Conservation (phyloP, 2,113 vertebrate genomes). For the Alethe castanea region DNA sequence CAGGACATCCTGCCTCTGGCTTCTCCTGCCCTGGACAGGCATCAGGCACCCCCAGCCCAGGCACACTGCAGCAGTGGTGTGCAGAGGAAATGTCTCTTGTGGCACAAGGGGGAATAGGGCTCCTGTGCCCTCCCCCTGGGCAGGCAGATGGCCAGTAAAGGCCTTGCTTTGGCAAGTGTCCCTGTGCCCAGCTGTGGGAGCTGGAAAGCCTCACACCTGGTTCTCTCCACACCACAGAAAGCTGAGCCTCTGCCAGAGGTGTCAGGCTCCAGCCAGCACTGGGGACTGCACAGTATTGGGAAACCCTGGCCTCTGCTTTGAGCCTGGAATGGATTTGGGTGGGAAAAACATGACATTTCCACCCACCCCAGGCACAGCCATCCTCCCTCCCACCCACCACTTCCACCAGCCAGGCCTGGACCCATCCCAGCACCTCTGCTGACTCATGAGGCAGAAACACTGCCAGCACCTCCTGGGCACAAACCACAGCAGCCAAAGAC, state of each 20-base stretch:
- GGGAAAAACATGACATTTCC: not conserved
- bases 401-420: not conserved
- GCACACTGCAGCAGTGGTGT: not conserved
- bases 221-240: not conserved
- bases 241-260: not conserved
- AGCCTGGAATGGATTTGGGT: not conserved
- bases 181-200: not conserved
- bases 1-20: rapidly evolving
- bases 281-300: rapidly evolving
- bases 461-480: not conserved
- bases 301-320: not conserved
- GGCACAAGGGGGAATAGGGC: not conserved
- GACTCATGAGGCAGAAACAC: rapidly evolving
- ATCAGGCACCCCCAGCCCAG: not conserved
- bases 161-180: not conserved
- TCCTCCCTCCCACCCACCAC: not conserved
- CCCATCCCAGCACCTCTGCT: not conserved
- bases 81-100: not conserved
- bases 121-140: rapidly evolving
- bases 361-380: not conserved
- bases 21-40: not conserved
- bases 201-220: not conserved
- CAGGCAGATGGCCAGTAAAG: not conserved
- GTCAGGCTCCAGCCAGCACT: not conserved
- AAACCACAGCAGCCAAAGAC: not conserved